Evolutionary conservation across 2,113 vertebrate genomes (phyloP).

Genomic region (Oplegnathus fasciatus): DNA sequence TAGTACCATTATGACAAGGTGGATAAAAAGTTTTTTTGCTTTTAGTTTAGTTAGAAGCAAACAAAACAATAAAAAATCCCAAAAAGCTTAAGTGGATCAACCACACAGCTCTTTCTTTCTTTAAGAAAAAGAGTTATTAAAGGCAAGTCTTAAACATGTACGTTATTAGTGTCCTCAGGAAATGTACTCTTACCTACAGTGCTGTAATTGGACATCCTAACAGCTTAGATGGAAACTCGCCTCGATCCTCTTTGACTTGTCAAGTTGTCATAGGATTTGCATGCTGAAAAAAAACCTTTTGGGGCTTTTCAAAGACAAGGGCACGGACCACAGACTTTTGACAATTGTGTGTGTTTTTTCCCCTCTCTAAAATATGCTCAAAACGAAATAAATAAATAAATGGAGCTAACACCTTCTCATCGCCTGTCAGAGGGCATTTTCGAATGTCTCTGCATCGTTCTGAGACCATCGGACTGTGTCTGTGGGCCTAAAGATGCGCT

Average conservation of each 20-base stretch:
- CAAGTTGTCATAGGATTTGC: constrained; percentile 11
- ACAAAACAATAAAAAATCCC: too few relatives aligned
- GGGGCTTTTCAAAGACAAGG: constrained; percentile 32
- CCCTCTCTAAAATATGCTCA: not conserved
- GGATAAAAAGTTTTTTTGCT: not conserved
- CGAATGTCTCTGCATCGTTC: not conserved
- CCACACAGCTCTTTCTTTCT: too few relatives aligned
- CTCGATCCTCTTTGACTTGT: constrained; percentile 10
- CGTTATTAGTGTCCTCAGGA: not conserved
- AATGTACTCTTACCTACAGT: not conserved
- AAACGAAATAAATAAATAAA: constrained; percentile 15
- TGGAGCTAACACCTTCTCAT: not conserved
- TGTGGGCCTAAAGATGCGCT: not conserved
- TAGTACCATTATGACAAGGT: not conserved
- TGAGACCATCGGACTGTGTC: constrained; percentile 3
- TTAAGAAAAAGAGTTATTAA: not conserved
- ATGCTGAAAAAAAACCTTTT: constrained; percentile 5
- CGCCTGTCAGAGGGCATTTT: not conserved
- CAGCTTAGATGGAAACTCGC: not conserved
- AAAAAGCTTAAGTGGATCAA: too few relatives aligned
- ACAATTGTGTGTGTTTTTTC: not conserved
- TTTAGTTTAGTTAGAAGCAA: too few relatives aligned
- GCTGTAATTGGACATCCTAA: not conserved
- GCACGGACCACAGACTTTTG: not conserved
- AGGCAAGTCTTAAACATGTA: not conserved